A percentile compares a stretch with the other conserved stretches of the same genome.
Conservation (phyloP, 2,797 vertebrate genomes). For the Protonibea diacanthus region DNA sequence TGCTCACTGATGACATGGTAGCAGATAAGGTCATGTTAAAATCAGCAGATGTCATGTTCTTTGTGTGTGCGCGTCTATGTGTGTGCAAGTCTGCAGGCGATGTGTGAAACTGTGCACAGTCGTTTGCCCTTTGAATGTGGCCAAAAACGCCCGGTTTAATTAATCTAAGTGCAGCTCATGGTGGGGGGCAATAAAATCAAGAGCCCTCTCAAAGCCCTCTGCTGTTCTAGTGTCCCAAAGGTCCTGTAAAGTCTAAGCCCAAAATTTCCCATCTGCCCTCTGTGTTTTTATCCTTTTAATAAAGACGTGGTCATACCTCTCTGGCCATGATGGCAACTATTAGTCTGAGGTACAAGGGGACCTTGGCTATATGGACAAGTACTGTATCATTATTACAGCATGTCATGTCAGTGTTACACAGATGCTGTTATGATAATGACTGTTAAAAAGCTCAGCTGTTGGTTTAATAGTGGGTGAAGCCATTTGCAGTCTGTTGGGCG, state of each 20-base stretch:
- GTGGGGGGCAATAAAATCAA: conserved; percentile 64
- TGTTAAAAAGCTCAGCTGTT: conserved; percentile 72
- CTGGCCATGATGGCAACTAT: conserved; percentile 62
- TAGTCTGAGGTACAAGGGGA: conserved; percentile 65
- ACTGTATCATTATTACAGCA: conserved; percentile 65
- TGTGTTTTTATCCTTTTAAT: conserved; percentile 49
- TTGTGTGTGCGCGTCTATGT: background rate
- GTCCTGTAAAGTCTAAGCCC: conserved; percentile 60
- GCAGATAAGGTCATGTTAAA: conserved; percentile 69
- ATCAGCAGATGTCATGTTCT: conserved; percentile 46
- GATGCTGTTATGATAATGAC: conserved; percentile 72
- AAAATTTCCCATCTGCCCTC: conserved; percentile 68
- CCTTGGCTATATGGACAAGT: conserved; percentile 53
- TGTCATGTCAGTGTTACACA: conserved; percentile 70
- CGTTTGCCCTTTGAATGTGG: conserved; percentile 59
- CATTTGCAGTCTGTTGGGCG: conserved; percentile 63
- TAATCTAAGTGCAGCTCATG: conserved; percentile 60
- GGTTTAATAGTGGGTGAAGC: conserved; percentile 68
- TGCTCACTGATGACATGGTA: conserved; percentile 52
- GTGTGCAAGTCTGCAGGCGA: background rate
- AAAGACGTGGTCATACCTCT: conserved; percentile 61
- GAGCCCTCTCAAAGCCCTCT: conserved; percentile 46
- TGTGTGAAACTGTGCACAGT: conserved; percentile 39
- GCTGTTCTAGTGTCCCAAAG: conserved; percentile 51
- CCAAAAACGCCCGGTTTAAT: conserved; percentile 62